phyloP scores from a whole-genome alignment of 2,113 vertebrate species.

The Thamnophis sirtalis region DNA sequence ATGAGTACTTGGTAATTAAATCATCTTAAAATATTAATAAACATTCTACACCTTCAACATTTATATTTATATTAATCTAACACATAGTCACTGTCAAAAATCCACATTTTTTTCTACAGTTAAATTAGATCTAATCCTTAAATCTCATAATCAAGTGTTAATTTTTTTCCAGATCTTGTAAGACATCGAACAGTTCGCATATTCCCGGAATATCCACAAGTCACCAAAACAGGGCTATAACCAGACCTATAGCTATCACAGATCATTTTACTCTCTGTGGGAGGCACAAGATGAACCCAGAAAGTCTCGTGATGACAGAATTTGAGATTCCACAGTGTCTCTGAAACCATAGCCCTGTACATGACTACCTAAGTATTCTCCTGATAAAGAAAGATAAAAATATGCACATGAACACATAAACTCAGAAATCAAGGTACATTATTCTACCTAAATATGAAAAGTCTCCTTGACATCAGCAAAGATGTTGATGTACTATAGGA shows the following conservation, averaged over 20 bases:
- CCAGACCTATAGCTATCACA: neutral
- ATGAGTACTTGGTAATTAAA: neutral
- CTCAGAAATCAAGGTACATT: neutral
- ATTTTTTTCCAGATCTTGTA: neutral
- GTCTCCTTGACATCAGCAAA: neutral
- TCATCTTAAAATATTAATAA: neutral
- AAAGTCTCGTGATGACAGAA: neutral
- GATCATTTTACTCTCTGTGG: neutral
- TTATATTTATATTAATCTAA: neutral
- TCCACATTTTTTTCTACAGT: neutral
- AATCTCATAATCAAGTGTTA: neutral
- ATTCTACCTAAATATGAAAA: neutral
- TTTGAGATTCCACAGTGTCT: neutral
- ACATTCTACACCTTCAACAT: neutral
- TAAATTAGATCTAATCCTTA: neutral
- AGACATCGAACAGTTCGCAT: neutral
- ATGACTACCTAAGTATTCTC: neutral
- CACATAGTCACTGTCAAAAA: neutral
- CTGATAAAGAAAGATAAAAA: neutral
- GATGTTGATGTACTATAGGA: constrained; percentile 5
- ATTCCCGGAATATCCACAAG: neutral
- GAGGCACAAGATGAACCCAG: neutral
- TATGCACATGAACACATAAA: neutral
- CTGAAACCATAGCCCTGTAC: neutral
- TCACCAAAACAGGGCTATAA: neutral